Evolutionary conservation across 2,888 invertebrate genomes (phyloP), one percentile per base, ranked within the genome.

Genomic region (Crossocerus cetratus): DNA sequence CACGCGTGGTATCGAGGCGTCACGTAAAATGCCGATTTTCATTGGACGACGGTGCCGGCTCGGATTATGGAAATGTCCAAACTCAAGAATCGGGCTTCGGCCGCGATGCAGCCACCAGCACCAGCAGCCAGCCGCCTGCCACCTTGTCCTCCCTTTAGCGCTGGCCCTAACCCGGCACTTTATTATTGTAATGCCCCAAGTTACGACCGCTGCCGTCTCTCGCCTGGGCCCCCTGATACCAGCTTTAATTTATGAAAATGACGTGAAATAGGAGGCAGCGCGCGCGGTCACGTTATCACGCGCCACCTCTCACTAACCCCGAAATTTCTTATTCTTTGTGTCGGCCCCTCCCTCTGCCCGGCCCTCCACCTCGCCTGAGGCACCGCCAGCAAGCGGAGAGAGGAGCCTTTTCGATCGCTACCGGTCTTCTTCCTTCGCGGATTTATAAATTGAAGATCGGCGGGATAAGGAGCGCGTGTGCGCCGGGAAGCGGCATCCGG

Each of bases 111-210:
- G 5, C 32, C 32, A 32, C 32, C 32, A 32, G 32, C 32, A 32
- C 4, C 49, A 16, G 5, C 49, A 11, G 59, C 53, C 66, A 72
- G 69, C 69, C 78, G 58, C 65, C 72, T 32, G 32, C 8, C 11
- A 56, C 49, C 74, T 69, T 69, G 69, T 55, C 75, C 23, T 56
- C 60, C 32, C 49, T 53, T 69, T 64, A 57, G 32, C 20, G 65
- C 64, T 73, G 80, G 78, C 77, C 83, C 83, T 84, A 86, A 85
- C 83, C 76, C 83, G 84, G 80, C 84, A 87, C 87, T 89, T 89
- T 88, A 89, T 89, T 89, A 89, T 89, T 88, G 87, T 89, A 88
- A 89, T 89, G 80, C 88, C 84, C 80, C 63, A 86, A 89, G 87
- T 89, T 88, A 89, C 87, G 86, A 80, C 82, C 84, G 75, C 49